Base-by-base conservation (phyloP, 1,140 invertebrate species). In the Eumaeus atala region DNA sequence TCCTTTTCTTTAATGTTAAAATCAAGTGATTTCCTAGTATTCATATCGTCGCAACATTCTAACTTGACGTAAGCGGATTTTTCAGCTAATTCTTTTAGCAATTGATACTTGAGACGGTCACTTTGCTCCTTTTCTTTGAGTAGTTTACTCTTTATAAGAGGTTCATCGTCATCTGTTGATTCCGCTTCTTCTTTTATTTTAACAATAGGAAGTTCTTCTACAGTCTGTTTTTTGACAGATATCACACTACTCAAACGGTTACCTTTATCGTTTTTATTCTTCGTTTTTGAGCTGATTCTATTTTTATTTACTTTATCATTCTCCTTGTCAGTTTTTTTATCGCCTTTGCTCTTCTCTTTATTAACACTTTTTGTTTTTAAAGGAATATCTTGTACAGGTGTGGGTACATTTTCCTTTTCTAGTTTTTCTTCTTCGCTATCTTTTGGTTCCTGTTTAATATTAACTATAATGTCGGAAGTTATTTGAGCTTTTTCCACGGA, bases 121-220 rank as follows among this genome's bases (percentile, higher is more conserved):
- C 51, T 77, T 58, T 68, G 64, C 66, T 84, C 73, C 61, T 84
- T 85, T 66, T 87, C 77, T 65, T 87, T 84, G 12, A 82, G 59
- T 28, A 86, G 59, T 70, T 87, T 88, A 59, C 84, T 88, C 64
- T 88, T 88, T 52, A 88, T 86, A 9, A 89, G 64, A 10, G 88
- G 88, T 56, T 85, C 83, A 59, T 89, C 87, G 55, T 89, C 88
- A 67, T 89, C 88, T 2, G 87, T 88, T 9, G 88, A 89, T 63
- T 87, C 87, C 1, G 61, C 59, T 67, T 85, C 77, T 64, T 78
- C 72, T 58, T 84, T 84, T 33, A 79, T 68, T 21, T 75, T 54
- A 28, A 70, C 70, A 11, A 72, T 57, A 51, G 59, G 17, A 53
- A 67, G 64, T 52, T 58, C 60, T 58, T 85, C 72, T 59, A 71